Evolutionary conservation across 2,113 vertebrate species (phyloP).

Genomic region (Pica pica): DNA sequence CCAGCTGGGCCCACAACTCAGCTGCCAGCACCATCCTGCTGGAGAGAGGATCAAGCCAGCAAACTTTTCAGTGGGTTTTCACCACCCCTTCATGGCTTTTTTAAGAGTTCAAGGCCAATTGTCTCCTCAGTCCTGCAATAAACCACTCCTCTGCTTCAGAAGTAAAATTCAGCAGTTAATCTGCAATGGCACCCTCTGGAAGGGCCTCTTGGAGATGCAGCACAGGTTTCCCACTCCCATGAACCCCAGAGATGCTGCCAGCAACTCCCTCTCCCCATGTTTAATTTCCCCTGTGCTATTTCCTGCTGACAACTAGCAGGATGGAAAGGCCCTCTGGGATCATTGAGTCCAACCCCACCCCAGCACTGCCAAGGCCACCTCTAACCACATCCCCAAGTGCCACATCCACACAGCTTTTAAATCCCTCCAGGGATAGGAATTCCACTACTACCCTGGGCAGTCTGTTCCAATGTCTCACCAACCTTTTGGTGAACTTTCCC

Average conservation of each 20-base stretch:
- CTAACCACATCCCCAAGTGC: neutral
- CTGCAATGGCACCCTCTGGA: neutral
- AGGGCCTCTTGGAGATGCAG: neutral
- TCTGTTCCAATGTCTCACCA: neutral
- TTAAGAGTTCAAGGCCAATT: neutral
- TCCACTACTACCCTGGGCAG: neutral
- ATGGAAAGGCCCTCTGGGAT: neutral
- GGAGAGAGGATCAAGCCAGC: neutral
- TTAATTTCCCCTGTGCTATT: neutral
- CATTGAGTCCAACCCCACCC: neutral
- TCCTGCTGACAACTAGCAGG: neutral
- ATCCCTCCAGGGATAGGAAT: neutral
- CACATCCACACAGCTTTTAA: neutral
- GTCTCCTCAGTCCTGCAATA: neutral
- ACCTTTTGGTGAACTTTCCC: neutral
- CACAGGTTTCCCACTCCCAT: neutral
- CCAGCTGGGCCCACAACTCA: neutral
- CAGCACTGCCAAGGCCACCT: neutral
- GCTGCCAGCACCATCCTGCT: neutral
- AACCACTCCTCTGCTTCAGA: neutral
- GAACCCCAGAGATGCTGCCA: neutral
- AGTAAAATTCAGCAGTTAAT: neutral
- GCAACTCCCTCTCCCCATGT: neutral
- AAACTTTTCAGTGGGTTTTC: neutral
- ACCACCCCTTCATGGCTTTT: neutral